Base-by-base conservation (phyloP, 2,797 vertebrate species). In the Tachyglossus aculeatus region DNA sequence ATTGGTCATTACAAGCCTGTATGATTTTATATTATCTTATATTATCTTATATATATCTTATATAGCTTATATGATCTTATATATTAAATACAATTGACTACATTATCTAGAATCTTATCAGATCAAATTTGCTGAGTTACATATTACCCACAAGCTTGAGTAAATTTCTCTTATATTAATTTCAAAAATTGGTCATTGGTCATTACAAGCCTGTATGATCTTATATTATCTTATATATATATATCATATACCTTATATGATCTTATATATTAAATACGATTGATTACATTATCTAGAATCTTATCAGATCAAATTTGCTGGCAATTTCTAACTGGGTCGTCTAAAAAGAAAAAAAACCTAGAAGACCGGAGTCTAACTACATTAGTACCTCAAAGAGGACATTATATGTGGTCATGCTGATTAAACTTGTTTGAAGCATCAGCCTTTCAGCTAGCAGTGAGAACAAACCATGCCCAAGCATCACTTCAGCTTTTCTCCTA, bases 401-500 rank as follows among this genome's bases (percentile, higher is more conserved):
- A 56, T 99, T 99, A 89, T 99, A 99, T 19, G 96, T 97, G 45
- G 97, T 99, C 94, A 99, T 95, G 67, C 95, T 93, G 90, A 98
- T 95, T 87, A 95, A 92, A 85, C 79, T 94, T 65, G 96, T 94
- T 81, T 99, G 94, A 75, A 99, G 95, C 92, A 96, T 94, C 88
- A 99, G 93, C 67, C 98, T 95, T 83, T 99, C 98, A 6, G 94
- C 93, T 78, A 99, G 90, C 87, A 99, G 91, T 6, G 97, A 98
- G 90, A 98, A 99, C 41, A 99, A 94, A 54, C 97, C 95, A 37
- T 97, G 95, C 81, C 94, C 94, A 91, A 98, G 92, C 98, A 99
- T 99, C 74, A 99, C 91, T 92, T 99, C 98, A 27, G 95, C 90
- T 93, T 98, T 99, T 86, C 97, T 97, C 95, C 98, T 99, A 85